Conservation (phyloP, 2,113 vertebrate genomes). For the Phyllostomus discolor region DNA sequence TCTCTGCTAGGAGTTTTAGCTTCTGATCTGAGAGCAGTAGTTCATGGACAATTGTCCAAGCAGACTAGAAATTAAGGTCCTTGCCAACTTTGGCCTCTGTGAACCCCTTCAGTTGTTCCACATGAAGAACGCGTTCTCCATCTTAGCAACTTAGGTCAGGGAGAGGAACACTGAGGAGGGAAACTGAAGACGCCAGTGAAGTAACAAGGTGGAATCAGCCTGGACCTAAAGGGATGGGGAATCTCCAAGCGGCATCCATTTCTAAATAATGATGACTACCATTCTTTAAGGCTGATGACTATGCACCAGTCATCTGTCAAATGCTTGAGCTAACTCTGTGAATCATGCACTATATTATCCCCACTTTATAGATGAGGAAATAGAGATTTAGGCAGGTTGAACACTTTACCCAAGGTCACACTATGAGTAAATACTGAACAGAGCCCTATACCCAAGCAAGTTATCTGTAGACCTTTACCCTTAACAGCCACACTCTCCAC, state of each 20-base stretch:
- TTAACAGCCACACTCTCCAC: neutral
- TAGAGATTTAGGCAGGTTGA: neutral
- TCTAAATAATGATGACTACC: rapidly evolving
- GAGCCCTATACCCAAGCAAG: neutral
- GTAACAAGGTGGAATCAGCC: neutral
- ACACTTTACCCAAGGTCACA: neutral
- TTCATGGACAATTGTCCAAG: neutral
- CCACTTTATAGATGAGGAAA: neutral
- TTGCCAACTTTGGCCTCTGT: neutral
- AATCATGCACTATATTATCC: neutral
- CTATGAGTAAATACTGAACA: too few relatives aligned
- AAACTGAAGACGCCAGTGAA: neutral
- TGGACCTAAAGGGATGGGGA: neutral
- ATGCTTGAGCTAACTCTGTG: neutral
- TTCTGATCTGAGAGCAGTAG: neutral
- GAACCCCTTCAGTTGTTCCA: neutral
- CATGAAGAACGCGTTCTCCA: neutral
- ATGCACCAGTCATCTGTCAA: too few relatives aligned
- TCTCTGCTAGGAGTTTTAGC: neutral
- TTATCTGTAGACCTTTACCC: neutral
- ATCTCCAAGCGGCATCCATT: neutral
- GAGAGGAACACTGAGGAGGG: neutral
- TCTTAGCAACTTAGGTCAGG: neutral
- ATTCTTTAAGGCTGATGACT: neutral
- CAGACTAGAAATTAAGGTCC: neutral